Evolutionary conservation across 2,888 invertebrate species (phyloP), one percentile per base, ranked within the genome.

Genomic region (Caenorhabditis angaria): DNA sequence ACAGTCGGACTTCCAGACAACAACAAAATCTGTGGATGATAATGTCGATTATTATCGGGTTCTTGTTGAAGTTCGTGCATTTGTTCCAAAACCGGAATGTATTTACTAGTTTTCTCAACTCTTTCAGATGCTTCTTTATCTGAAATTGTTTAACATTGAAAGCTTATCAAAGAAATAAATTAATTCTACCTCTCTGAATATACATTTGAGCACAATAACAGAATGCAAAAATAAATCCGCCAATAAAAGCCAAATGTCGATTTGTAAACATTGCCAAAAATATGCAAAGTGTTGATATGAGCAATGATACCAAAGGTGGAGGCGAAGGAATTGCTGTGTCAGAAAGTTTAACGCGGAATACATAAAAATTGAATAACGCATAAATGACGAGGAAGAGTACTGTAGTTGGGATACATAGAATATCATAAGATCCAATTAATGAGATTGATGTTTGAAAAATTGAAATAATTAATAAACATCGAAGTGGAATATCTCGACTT

Each of bases 1-100:
- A 77, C 77, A 1, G 81, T 80, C 0, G 84, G 84, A 66, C 82
- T 83, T 24, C 84, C 84, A 12, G 82, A 80, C 5, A 84, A 68
- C 18, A 85, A 68, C 10, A 84, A 66, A 3, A 84, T 64, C 57
- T 57, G 71, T 22, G 73, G 73, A 29, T 69, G 68, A 35, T 62
- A 73, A 22, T 65, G 73, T 35, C 72, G 61, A 27, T 54, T 53
- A 28, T 48, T 47, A 2, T 69, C 68, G 0, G 73, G 65, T 25
- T 73, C 73, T 24, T 65, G 57, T 35, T 69, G 68, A 6, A 73
- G 24, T 20, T 73, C 67, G 14, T 73, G 68, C 68, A 73, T 65
- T 53, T 69, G 65, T 32, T 69, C 68, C 0, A 73, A 47, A 0
- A 65, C 65, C 24, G 73, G 55, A 0, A 62, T 51, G 25, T 69